Conservation (phyloP, 2,113 vertebrate species). For the Dasypus novemcinctus region DNA sequence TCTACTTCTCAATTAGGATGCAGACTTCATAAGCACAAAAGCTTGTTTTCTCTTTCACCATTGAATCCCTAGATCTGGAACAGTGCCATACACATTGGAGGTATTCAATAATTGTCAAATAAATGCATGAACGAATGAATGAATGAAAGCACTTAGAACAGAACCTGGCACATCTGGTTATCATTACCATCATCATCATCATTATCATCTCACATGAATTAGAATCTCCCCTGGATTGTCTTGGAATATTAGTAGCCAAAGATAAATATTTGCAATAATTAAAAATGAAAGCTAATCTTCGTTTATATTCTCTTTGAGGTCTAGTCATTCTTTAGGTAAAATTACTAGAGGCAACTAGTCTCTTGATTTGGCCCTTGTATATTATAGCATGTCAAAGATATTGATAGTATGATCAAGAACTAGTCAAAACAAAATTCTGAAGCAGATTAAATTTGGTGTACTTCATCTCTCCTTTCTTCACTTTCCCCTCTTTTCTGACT, state of each 20-base stretch:
- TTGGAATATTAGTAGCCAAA: conserved; percentile 1
- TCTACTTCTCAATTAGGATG: neutral
- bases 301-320: neutral
- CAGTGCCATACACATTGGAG: neutral
- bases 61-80: neutral
- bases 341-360: neutral
- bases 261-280: neutral
- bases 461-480: neutral
- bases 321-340: neutral
- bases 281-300: neutral
- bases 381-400: neutral
- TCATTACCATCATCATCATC: neutral
- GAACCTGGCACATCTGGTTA: neutral
- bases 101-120: neutral
- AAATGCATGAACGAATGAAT: neutral
- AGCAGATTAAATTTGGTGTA: neutral
- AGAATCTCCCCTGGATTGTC: neutral
- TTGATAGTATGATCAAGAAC: neutral
- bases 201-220: neutral
- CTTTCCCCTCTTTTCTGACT: neutral
- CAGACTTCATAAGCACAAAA: neutral
- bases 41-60: neutral
- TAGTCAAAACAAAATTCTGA: neutral
- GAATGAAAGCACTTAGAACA: neutral
- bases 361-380: neutral